Conservation (phyloP, 2,888 invertebrate genomes). For the Ametastegia equiseti region DNA sequence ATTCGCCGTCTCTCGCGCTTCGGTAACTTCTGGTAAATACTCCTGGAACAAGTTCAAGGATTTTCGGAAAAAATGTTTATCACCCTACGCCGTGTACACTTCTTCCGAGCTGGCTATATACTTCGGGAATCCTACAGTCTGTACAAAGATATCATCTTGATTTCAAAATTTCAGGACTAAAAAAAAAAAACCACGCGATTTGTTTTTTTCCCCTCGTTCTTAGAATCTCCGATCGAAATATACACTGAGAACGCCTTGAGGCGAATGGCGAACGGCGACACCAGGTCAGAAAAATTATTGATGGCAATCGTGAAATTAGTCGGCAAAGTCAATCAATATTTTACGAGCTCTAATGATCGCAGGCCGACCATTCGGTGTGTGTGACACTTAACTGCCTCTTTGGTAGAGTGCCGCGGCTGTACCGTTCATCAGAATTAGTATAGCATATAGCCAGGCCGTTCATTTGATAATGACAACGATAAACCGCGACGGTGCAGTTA, state of each 20-base stretch:
- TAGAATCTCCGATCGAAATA: too few relatives aligned
- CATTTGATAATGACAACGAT: constrained; percentile 39
- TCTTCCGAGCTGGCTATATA: background rate
- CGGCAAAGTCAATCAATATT: constrained; percentile 66
- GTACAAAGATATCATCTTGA: too few relatives aligned
- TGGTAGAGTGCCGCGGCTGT: constrained; percentile 50
- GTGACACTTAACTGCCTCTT: constrained; percentile 57
- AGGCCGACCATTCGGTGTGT: constrained; percentile 53
- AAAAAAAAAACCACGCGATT: too few relatives aligned
- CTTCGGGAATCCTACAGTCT: background rate
- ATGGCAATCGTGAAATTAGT: constrained; percentile 61
- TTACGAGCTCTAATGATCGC: constrained; percentile 66
- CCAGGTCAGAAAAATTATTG: constrained; percentile 54
- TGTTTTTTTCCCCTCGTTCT: too few relatives aligned
- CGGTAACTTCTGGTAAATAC: constrained; percentile 69
- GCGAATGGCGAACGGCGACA: constrained; percentile 35
- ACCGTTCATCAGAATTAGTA: constrained; percentile 56
- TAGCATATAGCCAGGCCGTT: constrained; percentile 46
- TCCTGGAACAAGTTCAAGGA: constrained; percentile 31
- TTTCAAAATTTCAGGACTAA: too few relatives aligned
- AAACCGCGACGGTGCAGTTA: constrained; percentile 13
- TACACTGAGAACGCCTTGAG: background rate
- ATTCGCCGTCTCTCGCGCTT: constrained; percentile 66
- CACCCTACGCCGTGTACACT: background rate
- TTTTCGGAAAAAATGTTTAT: constrained; percentile 1